Evolutionary conservation across 64 coral and sea anemone genomes (phyloP).

Genomic region (Pocillopora verrucosa): DNA sequence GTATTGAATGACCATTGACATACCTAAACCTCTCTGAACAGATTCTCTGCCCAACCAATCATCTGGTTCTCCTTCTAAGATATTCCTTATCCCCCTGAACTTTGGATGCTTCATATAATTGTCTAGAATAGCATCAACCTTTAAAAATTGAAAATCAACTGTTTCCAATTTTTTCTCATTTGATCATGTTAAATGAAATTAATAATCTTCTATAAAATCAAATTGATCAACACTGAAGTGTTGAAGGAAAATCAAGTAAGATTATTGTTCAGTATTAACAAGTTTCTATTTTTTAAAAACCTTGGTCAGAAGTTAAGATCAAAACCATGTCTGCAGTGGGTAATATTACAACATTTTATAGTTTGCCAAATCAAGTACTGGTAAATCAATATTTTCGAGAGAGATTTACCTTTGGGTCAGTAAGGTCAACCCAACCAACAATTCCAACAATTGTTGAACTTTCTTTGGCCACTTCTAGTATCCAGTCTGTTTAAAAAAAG

Average conservation of each 20-base stretch:
- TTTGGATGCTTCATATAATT: constrained; percentile 54
- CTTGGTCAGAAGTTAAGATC: no score
- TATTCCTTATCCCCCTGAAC: constrained; percentile 54
- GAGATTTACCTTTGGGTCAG: constrained; percentile 50
- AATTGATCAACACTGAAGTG: neutral
- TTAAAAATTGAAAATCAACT: neutral
- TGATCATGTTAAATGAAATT: neutral
- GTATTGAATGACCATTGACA: neutral
- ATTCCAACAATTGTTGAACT: constrained; percentile 37
- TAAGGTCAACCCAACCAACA: constrained; percentile 67
- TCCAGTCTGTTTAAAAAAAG: constrained; percentile 19
- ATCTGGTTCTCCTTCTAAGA: constrained; percentile 63
- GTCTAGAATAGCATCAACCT: constrained; percentile 44
- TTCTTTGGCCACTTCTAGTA: constrained; percentile 5
- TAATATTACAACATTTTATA: no score
- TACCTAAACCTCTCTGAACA: constrained; percentile 69
- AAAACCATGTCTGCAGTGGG: no score
- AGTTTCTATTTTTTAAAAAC: no score
- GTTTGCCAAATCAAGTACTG: no score
- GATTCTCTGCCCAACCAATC: constrained; percentile 31
- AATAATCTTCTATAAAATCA: neutral
- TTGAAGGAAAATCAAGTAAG: no score
- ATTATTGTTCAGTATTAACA: no score
- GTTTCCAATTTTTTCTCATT: neutral
- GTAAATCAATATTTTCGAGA: no score